These are phyloP conservation scores for Eunapius fragilis DNA, from an alignment of 37 sponge, comb jelly and placozoan genomes.

Conservation along the genomic window DNA sequence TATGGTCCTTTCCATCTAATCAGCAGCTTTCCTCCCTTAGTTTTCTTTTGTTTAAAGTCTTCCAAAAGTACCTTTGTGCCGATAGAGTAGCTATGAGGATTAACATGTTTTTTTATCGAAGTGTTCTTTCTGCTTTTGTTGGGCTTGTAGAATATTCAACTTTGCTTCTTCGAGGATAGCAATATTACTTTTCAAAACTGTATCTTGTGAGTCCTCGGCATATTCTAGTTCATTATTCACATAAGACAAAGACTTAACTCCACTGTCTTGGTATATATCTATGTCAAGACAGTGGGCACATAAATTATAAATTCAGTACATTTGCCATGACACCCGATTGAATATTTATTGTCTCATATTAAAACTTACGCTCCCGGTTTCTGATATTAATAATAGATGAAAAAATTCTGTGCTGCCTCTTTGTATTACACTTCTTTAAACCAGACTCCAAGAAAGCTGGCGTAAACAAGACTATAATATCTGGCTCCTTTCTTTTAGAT, in stretches of 20 bases:
- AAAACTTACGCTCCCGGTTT: no score
- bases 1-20: constrained; percentile 6
- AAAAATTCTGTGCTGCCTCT: no score
- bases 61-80: constrained; percentile 7
- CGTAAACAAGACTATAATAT: no score
- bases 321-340: no score
- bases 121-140: constrained; percentile 1
- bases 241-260: no score
- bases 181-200: background rate
- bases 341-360: no score
- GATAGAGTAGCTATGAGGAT: background rate
- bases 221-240: constrained; percentile 10
- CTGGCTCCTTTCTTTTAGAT: no score
- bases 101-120: background rate
- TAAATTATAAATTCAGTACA: no score
- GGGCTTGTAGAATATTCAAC: background rate
- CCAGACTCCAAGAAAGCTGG: no score
- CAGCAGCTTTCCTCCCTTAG: constrained; percentile 27
- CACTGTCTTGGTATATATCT: constrained; percentile 30
- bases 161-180: background rate
- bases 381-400: no score
- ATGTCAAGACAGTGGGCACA: constrained; percentile 30
- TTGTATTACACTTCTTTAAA: no score
- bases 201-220: background rate
- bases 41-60: constrained; percentile 17